phyloP scores from a whole-genome alignment of 2,113 vertebrate species.

The Rissa tridactyla region DNA sequence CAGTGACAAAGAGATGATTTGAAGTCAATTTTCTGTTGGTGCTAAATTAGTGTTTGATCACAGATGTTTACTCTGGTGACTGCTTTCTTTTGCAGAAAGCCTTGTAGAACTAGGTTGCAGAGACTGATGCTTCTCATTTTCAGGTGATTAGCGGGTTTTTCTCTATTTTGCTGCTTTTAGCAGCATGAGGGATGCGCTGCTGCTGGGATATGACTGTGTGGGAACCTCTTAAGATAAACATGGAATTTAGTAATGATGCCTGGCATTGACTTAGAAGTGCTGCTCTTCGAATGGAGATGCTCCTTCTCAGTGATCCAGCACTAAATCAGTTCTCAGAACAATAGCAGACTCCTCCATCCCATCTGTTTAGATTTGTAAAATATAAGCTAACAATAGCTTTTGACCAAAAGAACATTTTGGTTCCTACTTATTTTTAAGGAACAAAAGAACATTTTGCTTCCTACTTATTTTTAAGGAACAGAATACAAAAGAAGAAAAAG shows the following conservation, averaged over 20 bases:
- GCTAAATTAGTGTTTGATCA: conserved; percentile 80
- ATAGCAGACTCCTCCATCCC: neutral
- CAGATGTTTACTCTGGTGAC: conserved; percentile 66
- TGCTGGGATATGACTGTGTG: neutral
- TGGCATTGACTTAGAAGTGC: neutral
- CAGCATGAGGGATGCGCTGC: neutral
- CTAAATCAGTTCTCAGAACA: conserved; percentile 11
- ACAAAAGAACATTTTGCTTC: neutral
- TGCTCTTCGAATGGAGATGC: neutral
- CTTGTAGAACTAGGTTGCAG: conserved; percentile 13
- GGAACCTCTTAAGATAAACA: conserved; percentile 3
- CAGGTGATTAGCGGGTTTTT: conserved; percentile 24
- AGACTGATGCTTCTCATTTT: conserved; percentile 46
- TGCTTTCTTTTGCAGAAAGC: conserved; percentile 56
- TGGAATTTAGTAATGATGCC: conserved; percentile 4
- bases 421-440: neutral
- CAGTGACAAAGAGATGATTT: conserved; percentile 90
- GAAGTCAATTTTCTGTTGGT: conserved; percentile 87
- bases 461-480: neutral
- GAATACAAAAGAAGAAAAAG: neutral
- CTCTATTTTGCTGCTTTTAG: conserved; percentile 25
- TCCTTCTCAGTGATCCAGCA: neutral
- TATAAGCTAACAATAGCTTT: conserved; percentile 32
- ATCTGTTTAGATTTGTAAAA: conserved; percentile 36
- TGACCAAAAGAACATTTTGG: conserved; percentile 26